Conservation (phyloP, 2,797 vertebrate species). For the Pitangus sulphuratus region DNA sequence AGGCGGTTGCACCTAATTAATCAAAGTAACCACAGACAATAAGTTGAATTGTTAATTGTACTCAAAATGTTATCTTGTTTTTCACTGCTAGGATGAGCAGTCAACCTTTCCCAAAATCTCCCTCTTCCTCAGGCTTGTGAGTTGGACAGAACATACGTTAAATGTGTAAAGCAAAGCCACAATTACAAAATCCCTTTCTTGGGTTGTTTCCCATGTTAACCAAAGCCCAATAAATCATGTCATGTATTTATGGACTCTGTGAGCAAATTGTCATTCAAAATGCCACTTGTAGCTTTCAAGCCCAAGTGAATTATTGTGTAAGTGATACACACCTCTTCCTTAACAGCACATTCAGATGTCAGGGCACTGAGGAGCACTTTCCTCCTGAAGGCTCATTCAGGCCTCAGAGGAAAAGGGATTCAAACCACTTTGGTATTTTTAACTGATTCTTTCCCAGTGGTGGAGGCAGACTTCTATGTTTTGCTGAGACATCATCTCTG, state of each 20-base stretch:
- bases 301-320: slow-evolving; percentile 8
- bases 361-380: slow-evolving; percentile 68
- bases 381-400: slow-evolving; percentile 54
- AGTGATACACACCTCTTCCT: slow-evolving; percentile 71
- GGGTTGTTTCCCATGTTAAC: slow-evolving; percentile 52
- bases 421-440: slow-evolving; percentile 42
- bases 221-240: not conserved
- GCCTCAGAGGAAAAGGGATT: slow-evolving; percentile 51
- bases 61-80: not conserved
- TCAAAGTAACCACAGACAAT: not conserved
- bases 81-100: not conserved
- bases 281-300: slow-evolving; percentile 55
- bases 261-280: slow-evolving; percentile 55
- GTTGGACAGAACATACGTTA: not conserved
- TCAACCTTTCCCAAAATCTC: not conserved
- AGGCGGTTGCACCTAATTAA: not conserved
- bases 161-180: not conserved
- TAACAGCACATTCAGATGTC: slow-evolving; percentile 72
- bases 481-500: not conserved
- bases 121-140: not conserved
- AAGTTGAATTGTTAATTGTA: not conserved
- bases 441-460: slow-evolving; percentile 27
- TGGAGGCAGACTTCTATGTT: not conserved
- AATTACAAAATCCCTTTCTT: slow-evolving; percentile 22
- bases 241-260: not conserved